Conservation (phyloP, 2,888 invertebrate genomes). For the Pterostichus madidus region DNA sequence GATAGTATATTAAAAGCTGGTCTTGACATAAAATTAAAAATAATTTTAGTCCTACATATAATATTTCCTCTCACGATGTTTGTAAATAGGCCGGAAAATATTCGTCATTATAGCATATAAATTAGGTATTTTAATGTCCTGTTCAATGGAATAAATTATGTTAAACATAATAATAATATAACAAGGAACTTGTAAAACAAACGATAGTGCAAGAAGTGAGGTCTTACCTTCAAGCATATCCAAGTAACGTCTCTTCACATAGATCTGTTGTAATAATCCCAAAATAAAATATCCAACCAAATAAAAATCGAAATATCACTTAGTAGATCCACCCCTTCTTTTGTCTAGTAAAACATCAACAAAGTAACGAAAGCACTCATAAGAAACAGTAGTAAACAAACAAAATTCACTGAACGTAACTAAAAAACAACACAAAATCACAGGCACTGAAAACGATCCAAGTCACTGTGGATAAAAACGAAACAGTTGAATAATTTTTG, state of each 20-base stretch:
- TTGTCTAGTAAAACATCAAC: constrained; percentile 7
- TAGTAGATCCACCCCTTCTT: not conserved
- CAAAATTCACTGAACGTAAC: not conserved
- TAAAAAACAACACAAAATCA: constrained; percentile 2
- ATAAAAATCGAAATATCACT: not conserved
- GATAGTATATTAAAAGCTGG: no score
- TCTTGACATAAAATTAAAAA: no score
- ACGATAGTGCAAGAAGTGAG: no score
- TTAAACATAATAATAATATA: no score
- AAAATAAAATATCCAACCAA: constrained; percentile 12
- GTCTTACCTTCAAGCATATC: not conserved
- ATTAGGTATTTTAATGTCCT: no score
- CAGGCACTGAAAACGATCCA: not conserved
- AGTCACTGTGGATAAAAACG: not conserved
- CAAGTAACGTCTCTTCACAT: not conserved
- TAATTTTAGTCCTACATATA: no score
- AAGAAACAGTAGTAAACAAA: not conserved
- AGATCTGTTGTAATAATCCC: not conserved
- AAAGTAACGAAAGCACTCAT: not conserved
- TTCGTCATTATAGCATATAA: no score
- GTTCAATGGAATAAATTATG: no score
- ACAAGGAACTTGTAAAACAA: no score
- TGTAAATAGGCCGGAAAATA: no score
- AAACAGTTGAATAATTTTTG: not conserved
- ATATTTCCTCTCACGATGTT: no score